phyloP scores from a whole-genome alignment of 2,113 vertebrate genomes.

The Festucalex cinctus region DNA sequence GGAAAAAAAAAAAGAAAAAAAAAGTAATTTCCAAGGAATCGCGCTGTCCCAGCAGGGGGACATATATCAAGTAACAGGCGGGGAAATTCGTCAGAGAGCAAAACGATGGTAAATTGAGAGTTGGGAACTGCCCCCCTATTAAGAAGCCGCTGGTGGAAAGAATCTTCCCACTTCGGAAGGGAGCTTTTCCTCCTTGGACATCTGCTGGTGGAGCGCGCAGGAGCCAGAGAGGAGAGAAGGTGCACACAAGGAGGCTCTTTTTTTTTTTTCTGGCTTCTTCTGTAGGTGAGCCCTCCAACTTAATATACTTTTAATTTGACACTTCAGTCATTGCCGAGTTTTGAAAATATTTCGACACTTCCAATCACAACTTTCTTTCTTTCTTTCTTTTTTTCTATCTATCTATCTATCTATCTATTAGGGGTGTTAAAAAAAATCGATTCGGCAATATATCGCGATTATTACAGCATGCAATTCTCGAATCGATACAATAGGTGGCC shows the following conservation, averaged over 20 bases:
- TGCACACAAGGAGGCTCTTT: conserved; percentile 40
- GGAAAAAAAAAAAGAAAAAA: conserved; percentile 41
- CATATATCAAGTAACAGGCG: conserved; percentile 69
- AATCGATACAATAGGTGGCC: no score
- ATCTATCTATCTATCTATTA: no score
- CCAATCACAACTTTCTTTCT: no score
- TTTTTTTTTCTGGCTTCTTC: conserved; percentile 12
- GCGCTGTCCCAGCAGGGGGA: conserved; percentile 38
- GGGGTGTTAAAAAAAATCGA: no score
- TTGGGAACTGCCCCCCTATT: conserved; percentile 92
- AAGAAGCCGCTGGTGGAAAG: conserved; percentile 87
- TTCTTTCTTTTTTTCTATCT: no score
- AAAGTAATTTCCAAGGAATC: conserved; percentile 69
- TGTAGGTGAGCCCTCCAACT: conserved; percentile 48
- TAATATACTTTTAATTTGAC: not conserved
- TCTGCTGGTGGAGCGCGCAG: conserved; percentile 66
- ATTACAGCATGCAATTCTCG: no score
- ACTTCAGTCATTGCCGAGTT: not conserved
- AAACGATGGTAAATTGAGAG: conserved; percentile 81
- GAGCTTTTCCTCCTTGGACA: conserved; percentile 75
- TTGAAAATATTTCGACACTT: not conserved
- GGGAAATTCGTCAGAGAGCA: conserved; percentile 81
- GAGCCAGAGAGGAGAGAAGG: conserved; percentile 52
- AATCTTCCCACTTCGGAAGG: conserved; percentile 85
- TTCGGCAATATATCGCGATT: no score